Conservation (phyloP, 1,140 invertebrate genomes). For the Rhagoletis zephyria region DNA sequence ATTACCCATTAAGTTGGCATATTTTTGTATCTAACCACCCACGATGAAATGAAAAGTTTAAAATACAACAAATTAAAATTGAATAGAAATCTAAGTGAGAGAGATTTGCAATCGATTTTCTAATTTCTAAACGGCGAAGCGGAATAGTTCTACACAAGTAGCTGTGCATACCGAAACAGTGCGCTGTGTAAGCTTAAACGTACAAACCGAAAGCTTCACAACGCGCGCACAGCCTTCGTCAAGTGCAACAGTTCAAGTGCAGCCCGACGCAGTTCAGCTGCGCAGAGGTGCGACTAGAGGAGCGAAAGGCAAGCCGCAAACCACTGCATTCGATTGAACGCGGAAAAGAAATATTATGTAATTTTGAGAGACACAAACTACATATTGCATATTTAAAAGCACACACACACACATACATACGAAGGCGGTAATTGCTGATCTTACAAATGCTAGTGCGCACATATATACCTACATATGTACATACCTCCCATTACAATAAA, state of each 20-base stretch:
- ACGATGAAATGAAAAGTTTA: background rate
- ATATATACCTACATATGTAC: background rate
- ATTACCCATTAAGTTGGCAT: background rate
- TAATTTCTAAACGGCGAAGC: background rate
- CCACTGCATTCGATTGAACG: background rate
- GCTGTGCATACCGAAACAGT: background rate
- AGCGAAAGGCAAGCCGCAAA: background rate
- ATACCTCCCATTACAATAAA: background rate
- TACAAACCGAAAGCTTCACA: background rate
- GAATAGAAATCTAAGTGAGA: background rate
- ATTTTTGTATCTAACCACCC: no score
- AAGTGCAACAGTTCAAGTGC: slow-evolving; percentile 52
- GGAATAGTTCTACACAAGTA: background rate
- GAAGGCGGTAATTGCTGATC: background rate
- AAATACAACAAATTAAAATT: background rate
- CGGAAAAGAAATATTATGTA: slow-evolving; percentile 50
- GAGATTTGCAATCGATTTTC: slow-evolving; percentile 22
- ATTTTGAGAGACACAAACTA: background rate
- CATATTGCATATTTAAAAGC: background rate
- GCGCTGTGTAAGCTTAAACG: slow-evolving; percentile 10
- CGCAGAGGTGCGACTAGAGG: background rate
- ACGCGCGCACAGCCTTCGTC: slow-evolving; percentile 43
- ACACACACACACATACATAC: background rate
- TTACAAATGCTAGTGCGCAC: background rate
- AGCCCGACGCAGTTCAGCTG: slow-evolving; percentile 11